Conservation (phyloP, 2,888 invertebrate genomes). For the Perizoma affinitatum region DNA sequence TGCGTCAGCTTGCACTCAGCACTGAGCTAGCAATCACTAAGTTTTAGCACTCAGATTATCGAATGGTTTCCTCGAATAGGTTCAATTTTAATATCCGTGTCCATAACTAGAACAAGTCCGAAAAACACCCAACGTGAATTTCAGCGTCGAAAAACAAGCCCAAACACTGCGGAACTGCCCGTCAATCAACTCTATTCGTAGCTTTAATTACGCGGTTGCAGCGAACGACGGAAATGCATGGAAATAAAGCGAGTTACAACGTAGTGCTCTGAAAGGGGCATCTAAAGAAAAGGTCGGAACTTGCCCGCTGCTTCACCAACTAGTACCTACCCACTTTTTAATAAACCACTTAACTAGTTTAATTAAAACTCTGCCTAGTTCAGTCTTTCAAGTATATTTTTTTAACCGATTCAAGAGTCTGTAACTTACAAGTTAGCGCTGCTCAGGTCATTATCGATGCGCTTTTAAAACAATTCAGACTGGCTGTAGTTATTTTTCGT, state of each 20-base stretch:
- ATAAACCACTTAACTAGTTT: constrained; percentile 60
- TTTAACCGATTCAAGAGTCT: constrained; percentile 51
- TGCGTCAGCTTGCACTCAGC: too few relatives aligned
- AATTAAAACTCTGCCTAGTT: constrained; percentile 67
- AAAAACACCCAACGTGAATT: constrained; percentile 17
- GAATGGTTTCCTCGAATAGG: neutral
- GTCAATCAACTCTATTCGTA: constrained; percentile 30
- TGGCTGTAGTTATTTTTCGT: constrained; percentile 2
- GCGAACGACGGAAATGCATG: constrained; percentile 18
- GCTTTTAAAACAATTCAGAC: constrained; percentile 15
- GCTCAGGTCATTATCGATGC: neutral
- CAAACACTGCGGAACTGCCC: constrained; percentile 27
- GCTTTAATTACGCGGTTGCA: constrained; percentile 37
- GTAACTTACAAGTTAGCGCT: constrained; percentile 34
- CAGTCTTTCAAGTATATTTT: constrained; percentile 48
- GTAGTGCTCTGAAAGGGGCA: constrained; percentile 14
- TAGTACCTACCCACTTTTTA: constrained; percentile 21
- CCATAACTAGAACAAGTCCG: neutral
- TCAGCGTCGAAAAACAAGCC: constrained; percentile 18
- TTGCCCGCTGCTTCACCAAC: constrained; percentile 3
- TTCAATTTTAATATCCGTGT: constrained; percentile 5
- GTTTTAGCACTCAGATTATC: neutral
- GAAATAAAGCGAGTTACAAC: constrained; percentile 13
- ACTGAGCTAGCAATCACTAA: too few relatives aligned
- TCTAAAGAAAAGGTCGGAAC: constrained; percentile 25